These are phyloP conservation scores for Ptilodon capucinus DNA, from an alignment of 2,888 invertebrate genomes.

Conservation along the genomic window DNA sequence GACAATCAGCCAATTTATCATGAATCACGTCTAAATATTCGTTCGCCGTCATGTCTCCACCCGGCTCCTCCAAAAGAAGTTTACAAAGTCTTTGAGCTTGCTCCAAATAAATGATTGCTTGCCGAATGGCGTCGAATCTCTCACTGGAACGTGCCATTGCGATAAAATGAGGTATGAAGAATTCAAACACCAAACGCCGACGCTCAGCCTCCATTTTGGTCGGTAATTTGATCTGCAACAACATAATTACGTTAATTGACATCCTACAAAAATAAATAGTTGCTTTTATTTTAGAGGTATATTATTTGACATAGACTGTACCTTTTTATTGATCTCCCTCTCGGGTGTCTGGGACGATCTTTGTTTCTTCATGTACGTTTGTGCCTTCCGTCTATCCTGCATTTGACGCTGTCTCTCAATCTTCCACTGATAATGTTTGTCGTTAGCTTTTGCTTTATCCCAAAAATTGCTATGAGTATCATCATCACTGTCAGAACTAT, in stretches of 20 bases:
- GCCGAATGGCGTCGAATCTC: conserved; percentile 82
- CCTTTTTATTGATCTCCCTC: conserved; percentile 79
- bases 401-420: conserved; percentile 65
- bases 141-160: conserved; percentile 86
- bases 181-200: conserved; percentile 84
- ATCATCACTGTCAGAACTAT: conserved; percentile 69
- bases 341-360: conserved; percentile 60
- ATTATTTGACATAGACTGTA: conserved; percentile 42
- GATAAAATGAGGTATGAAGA: conserved; percentile 88
- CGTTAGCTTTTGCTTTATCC: conserved; percentile 75
- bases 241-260: not conserved
- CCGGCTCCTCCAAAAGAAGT: conserved; percentile 82
- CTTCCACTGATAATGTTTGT: conserved; percentile 78
- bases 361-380: conserved; percentile 52
- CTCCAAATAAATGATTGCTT: conserved; percentile 86
- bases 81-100: conserved; percentile 86
- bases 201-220: conserved; percentile 81
- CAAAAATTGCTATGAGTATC: conserved; percentile 64
- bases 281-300: not conserved
- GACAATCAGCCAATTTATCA: conserved; percentile 74
- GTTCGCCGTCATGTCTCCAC: conserved; percentile 78
- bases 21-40: conserved; percentile 81
- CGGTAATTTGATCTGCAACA: conserved; percentile 67
- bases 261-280: not conserved
- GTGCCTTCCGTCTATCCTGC: conserved; percentile 60